These are phyloP conservation scores for Oxyteleia sp. DNA, from an alignment of 2,888 invertebrate species.

Conservation along the genomic window DNA sequence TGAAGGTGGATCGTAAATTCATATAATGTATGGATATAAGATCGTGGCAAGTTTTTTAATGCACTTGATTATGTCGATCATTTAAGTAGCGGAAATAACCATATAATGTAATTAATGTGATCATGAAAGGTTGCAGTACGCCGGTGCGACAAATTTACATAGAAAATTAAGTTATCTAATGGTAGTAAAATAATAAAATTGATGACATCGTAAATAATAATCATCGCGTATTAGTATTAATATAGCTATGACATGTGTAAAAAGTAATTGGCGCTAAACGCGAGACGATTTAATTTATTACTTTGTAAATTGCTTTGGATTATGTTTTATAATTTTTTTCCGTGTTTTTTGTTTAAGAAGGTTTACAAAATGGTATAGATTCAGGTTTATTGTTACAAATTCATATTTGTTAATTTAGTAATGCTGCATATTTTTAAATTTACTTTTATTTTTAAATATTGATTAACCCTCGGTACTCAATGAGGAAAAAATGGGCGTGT, in stretches of 20 bases:
- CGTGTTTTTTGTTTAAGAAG: not conserved
- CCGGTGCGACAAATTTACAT: slow-evolving; percentile 34
- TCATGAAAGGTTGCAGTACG: slow-evolving; percentile 51
- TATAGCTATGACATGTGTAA: slow-evolving; percentile 35
- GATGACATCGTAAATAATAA: slow-evolving; percentile 30
- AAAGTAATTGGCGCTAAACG: slow-evolving; percentile 19
- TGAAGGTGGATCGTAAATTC: slow-evolving; percentile 54
- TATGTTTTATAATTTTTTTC: not conserved
- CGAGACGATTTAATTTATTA: slow-evolving; percentile 13
- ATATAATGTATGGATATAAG: slow-evolving; percentile 38
- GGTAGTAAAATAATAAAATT: slow-evolving; percentile 36
- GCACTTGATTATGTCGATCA: slow-evolving; percentile 56
- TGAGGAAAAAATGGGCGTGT: too few relatives aligned
- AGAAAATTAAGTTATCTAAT: slow-evolving; percentile 50
- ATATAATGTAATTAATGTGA: slow-evolving; percentile 60
- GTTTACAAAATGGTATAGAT: too few relatives aligned
- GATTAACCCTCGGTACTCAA: too few relatives aligned
- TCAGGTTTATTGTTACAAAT: too few relatives aligned
- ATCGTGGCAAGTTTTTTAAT: slow-evolving; percentile 49
- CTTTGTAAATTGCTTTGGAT: slow-evolving; percentile 7
- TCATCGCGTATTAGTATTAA: slow-evolving; percentile 13
- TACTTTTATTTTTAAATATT: too few relatives aligned
- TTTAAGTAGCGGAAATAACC: slow-evolving; percentile 55
- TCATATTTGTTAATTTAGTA: too few relatives aligned
- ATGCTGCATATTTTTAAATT: too few relatives aligned